phyloP scores from a whole-genome alignment of 2,888 invertebrate genomes.

The Eurytoma californica region DNA sequence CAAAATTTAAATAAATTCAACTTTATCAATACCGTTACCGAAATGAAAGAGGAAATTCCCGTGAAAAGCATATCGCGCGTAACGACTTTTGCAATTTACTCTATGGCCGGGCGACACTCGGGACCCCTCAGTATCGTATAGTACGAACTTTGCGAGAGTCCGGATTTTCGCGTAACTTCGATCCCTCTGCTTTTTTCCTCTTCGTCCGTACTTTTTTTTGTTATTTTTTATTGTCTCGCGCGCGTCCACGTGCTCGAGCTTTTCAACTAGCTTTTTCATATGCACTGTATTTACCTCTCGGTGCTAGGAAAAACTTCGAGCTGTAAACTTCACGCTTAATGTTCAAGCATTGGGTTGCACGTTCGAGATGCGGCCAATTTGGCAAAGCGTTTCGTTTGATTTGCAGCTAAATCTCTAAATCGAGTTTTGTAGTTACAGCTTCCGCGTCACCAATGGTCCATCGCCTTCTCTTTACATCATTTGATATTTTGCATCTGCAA shows the following conservation, averaged over 20 bases:
- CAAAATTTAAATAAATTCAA: constrained; percentile 21
- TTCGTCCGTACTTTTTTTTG: not conserved
- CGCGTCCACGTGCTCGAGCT: not conserved
- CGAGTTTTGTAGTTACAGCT: not conserved
- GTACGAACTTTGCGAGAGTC: constrained; percentile 44
- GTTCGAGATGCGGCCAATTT: not conserved
- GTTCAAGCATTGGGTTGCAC: not conserved
- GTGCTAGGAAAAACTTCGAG: constrained; percentile 20
- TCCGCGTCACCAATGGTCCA: not conserved
- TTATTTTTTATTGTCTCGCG: constrained; percentile 18
- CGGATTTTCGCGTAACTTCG: constrained; percentile 23
- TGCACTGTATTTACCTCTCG: not conserved
- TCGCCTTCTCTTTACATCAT: too few relatives aligned
- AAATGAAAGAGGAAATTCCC: constrained; percentile 39
- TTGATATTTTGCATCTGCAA: too few relatives aligned
- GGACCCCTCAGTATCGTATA: constrained; percentile 29
- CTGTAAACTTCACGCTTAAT: constrained; percentile 41
- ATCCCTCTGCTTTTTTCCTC: not conserved
- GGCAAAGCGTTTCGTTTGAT: constrained; percentile 32
- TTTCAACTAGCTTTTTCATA: constrained; percentile 25
- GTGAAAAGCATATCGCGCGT: constrained; percentile 11
- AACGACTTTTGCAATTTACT: constrained; percentile 37
- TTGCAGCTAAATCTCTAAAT: constrained; percentile 19
- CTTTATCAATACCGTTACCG: not conserved
- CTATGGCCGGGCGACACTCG: constrained; percentile 10